Evolutionary conservation across 2,888 invertebrate species (phyloP).

Genomic region (Clivina fossor): DNA sequence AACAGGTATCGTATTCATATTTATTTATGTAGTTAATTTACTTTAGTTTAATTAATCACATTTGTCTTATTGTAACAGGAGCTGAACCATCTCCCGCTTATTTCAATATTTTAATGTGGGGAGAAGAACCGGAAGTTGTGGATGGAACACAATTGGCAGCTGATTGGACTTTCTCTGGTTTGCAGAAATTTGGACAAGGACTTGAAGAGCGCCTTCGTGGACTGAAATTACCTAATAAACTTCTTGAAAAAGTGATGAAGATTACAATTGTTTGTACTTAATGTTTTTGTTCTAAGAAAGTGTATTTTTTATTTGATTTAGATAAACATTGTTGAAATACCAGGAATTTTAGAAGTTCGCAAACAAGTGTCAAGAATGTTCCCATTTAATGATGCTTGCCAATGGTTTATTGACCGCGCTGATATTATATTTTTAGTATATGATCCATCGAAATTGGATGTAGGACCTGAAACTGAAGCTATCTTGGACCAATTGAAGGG

Average conservation of each 20-base stretch:
- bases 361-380: conserved; percentile 91
- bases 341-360: conserved; percentile 90
- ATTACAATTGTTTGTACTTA: background rate
- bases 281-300: background rate
- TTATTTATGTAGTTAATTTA: conserved; percentile 14
- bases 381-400: conserved; percentile 94
- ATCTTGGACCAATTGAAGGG: conserved; percentile 94
- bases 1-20: conserved; percentile 66
- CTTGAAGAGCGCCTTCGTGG: conserved; percentile 86
- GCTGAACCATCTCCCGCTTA: conserved; percentile 93
- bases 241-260: conserved; percentile 77
- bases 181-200: conserved; percentile 94
- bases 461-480: conserved; percentile 92
- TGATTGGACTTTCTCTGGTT: conserved; percentile 89
- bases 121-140: conserved; percentile 79
- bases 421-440: conserved; percentile 94
- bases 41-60: conserved; percentile 17
- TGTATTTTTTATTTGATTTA: too few relatives aligned
- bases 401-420: conserved; percentile 96
- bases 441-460: conserved; percentile 93
- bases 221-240: conserved; percentile 75
- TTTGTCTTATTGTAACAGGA: too few relatives aligned
- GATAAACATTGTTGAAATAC: conserved; percentile 95
- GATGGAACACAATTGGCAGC: conserved; percentile 94
- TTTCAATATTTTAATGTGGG: conserved; percentile 89